These are phyloP conservation scores for Smittia sp. DNA, from an alignment of 2,888 invertebrate species.

Conservation along the genomic window DNA sequence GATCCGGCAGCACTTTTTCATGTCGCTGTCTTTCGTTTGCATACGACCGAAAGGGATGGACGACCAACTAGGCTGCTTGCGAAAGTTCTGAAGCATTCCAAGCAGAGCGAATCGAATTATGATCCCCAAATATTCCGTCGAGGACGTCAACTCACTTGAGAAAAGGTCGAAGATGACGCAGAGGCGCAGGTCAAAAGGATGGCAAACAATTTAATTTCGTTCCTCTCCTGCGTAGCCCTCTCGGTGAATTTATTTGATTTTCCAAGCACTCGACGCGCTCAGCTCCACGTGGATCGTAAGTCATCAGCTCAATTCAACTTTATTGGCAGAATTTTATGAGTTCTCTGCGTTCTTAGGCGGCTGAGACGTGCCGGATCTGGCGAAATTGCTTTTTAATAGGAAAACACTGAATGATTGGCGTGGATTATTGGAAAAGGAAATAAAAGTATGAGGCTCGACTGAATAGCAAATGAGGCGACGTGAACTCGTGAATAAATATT, in stretches of 20 bases:
- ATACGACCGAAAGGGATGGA: too few species aligned
- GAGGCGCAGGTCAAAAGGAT: too few species aligned
- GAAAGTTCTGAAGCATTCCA: too few species aligned
- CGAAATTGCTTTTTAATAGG: constrained; percentile 10
- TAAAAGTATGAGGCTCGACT: neutral
- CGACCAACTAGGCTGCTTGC: too few species aligned
- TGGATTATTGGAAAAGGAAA: constrained; percentile 2
- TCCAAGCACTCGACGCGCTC: too few species aligned
- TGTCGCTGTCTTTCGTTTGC: neutral
- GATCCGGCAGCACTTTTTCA: neutral
- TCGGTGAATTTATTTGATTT: neutral
- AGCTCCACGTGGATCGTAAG: too few species aligned
- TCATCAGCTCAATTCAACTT: neutral
- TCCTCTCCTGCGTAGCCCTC: neutral
- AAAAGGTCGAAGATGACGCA: neutral
- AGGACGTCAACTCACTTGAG: too few species aligned
- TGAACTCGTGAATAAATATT: constrained; percentile 2
- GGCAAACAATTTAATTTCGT: neutral
- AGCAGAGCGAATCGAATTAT: too few species aligned
- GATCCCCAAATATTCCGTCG: too few species aligned
- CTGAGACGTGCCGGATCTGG: constrained; percentile 3
- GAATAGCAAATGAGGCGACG: constrained; percentile 5
- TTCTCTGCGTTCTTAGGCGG: neutral
- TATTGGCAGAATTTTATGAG: neutral
- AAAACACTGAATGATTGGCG: neutral